A percentile compares a stretch with the other conserved stretches of the same genome.
Evolutionary conservation across 2,113 vertebrate genomes (phyloP).

Genomic region (Procavia capensis): DNA sequence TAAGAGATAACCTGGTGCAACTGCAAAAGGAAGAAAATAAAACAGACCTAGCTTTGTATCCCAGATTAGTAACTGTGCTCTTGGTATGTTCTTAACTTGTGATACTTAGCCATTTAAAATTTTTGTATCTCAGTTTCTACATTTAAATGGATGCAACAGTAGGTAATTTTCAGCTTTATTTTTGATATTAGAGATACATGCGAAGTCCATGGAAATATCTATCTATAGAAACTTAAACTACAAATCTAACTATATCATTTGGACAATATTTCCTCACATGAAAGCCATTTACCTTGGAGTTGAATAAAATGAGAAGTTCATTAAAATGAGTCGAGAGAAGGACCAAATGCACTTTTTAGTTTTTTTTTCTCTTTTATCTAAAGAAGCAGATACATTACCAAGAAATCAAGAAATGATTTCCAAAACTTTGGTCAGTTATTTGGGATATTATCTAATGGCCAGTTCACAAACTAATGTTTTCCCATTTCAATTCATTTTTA

Average conservation of each 20-base stretch:
- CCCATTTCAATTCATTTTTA: neutral
- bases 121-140: neutral
- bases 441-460: conserved; percentile 5
- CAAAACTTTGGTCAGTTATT: neutral
- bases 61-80: neutral
- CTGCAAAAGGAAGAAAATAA: neutral
- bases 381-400: neutral
- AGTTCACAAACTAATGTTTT: neutral
- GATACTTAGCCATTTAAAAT: neutral
- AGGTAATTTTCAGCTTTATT: conserved; percentile 13
- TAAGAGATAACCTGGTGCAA: neutral
- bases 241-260: neutral
- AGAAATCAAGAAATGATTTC: neutral
- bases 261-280: neutral
- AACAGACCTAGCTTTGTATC: neutral
- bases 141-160: neutral
- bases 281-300: neutral
- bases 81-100: neutral
- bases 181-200: neutral
- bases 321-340: neutral
- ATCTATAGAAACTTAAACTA: neutral
- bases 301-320: conserved; percentile 5
- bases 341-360: neutral
- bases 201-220: neutral
- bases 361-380: conserved; percentile 36